A percentile compares a stretch with the other conserved stretches of the same genome.
phyloP scores from a whole-genome alignment of 2,888 invertebrate genomes.

The Aplocera efformata region DNA sequence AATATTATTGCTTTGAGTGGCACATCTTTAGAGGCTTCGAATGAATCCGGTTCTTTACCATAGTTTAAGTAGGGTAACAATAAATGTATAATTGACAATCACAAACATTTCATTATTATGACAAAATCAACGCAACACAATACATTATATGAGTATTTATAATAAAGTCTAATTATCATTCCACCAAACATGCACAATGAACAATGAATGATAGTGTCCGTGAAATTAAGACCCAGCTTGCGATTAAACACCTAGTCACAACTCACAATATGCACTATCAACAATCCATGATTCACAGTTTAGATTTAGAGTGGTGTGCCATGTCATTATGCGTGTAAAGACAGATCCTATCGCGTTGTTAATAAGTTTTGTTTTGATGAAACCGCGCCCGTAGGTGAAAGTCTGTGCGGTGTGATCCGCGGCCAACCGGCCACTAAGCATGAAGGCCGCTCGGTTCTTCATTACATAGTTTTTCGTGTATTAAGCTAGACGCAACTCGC shows the following conservation, averaged over 20 bases:
- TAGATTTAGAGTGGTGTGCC: conserved; percentile 3
- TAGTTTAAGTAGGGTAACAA: too few relatives aligned
- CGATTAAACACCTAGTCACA: conserved; percentile 28
- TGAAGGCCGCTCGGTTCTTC: conserved; percentile 60
- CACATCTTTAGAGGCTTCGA: too few relatives aligned
- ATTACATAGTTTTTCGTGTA: conserved; percentile 32
- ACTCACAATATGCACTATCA: conserved; percentile 18
- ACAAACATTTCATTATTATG: too few relatives aligned
- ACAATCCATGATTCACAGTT: conserved; percentile 12
- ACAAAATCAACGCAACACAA: conserved; percentile 1
- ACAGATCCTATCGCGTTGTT: conserved; percentile 15
- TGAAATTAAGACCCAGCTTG: conserved; percentile 29
- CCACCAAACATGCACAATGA: conserved; percentile 49
- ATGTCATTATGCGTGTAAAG: conserved; percentile 15
- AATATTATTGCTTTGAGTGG: too few relatives aligned
- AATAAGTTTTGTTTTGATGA: conserved; percentile 51
- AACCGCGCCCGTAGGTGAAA: conserved; percentile 58
- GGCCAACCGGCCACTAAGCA: conserved; percentile 66
- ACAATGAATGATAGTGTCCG: conserved; percentile 37
- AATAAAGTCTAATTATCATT: conserved; percentile 17
- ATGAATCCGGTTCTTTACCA: too few relatives aligned
- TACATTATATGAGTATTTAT: conserved; percentile 5
- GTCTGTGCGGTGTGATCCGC: conserved; percentile 49
- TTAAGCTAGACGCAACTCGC: conserved; percentile 27
- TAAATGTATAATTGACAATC: too few relatives aligned